A percentile compares a stretch with the other conserved stretches of the same genome.
Evolutionary conservation across 2,113 vertebrate species (phyloP).

Genomic region (Melozone crissalis): DNA sequence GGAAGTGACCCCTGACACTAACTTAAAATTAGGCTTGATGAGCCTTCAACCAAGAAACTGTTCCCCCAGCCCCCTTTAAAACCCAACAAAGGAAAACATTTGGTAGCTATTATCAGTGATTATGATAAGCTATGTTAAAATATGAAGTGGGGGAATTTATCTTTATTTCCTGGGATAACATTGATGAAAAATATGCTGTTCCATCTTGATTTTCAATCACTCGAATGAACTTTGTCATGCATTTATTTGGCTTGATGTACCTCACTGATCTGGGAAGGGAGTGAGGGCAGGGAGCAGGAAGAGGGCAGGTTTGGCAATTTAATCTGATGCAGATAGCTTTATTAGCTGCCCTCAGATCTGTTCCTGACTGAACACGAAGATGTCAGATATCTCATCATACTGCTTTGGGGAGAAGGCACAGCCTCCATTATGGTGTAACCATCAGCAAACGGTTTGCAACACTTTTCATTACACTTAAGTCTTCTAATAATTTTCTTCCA

Average conservation of each 20-base stretch:
- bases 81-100: slow-evolving; percentile 64
- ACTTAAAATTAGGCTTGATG: slow-evolving; percentile 45
- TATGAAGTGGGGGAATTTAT: slow-evolving; percentile 67
- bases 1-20: slow-evolving; percentile 52
- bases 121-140: slow-evolving; percentile 53
- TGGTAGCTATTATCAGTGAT: slow-evolving; percentile 68
- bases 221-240: neutral
- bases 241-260: slow-evolving; percentile 35
- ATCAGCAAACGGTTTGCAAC: slow-evolving; percentile 57
- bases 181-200: slow-evolving; percentile 50
- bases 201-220: slow-evolving; percentile 64
- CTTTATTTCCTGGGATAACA: slow-evolving; percentile 70
- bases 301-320: neutral
- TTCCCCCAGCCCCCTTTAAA: neutral
- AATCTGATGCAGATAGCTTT: slow-evolving; percentile 50
- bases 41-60: slow-evolving; percentile 36
- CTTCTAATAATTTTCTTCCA: slow-evolving; percentile 36
- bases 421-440: neutral
- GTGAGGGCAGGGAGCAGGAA: neutral
- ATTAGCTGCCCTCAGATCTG: slow-evolving; percentile 44
- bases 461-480: slow-evolving; percentile 61
- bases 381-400: neutral
- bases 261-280: neutral
- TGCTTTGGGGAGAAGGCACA: neutral
- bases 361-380: neutral